Base-by-base conservation (phyloP, 2,113 vertebrate genomes). In the Hippotragus niger region DNA sequence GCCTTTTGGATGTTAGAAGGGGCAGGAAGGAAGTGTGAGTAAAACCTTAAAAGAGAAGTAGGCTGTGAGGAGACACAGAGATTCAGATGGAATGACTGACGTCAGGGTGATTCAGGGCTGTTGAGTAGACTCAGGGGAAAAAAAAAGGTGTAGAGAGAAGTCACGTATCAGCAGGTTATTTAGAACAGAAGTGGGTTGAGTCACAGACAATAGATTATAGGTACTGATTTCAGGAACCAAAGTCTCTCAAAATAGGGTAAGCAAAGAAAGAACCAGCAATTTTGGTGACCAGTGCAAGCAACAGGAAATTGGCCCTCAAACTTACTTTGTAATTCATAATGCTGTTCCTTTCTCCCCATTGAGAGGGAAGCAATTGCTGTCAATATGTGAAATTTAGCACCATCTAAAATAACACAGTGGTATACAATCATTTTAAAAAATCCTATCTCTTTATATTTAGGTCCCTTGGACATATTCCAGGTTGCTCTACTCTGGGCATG, bases 221-320 rank as follows among this genome's bases (percentile, higher is more conserved):
- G 33, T n/a, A 64, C 36, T 62, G 31, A 86, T 62, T 95, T 95
- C 50, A 97, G 96, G 91, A 93, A 89, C 82, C 29, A 27, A 71
- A 74, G 17, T 83, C 55, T 97, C 95, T 96, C 40, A 90, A 91
- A 97, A 97, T 97, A 97, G 86, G 43, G 43, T 82, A 80, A 86
- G 53, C 76, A 62, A 93, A 91, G 80, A 85, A 55, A 57, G 36
- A 97, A 94, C 93, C 58, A 93, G 89, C 83, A 97, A 95, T 98
- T 97, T 98, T 91, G 67, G 94, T 83, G 50, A 97, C 91, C 82
- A 95, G 57, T 29, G 55, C 29, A 86, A 95, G 50, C 96, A 93
- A 64, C 62, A 95, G 89, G 89, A 98, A 98, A 93, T 71, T 82
- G 93, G 78, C 78, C 45, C 43, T 95, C 43, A 86, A 83, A 47